Evolutionary conservation across 2,113 vertebrate genomes (phyloP), one percentile per base, ranked within the genome.

Genomic region (Thryonomys swinderianus): DNA sequence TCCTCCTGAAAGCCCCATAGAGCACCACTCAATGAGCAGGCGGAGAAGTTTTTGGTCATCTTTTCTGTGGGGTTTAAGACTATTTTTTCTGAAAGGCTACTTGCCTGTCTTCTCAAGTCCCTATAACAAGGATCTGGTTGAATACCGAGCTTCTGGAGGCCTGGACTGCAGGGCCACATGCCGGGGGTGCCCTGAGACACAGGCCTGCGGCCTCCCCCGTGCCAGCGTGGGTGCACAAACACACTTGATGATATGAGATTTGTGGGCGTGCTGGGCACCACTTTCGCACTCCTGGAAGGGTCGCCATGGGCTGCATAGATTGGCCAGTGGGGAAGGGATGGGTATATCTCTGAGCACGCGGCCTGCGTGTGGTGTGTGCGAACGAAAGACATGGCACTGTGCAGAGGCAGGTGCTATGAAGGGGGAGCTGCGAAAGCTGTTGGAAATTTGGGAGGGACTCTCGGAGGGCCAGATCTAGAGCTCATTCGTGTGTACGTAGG

Each of bases 31-130:
- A 59, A 2, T 84, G 95, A 94, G 85, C 91, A 89, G 89, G 78
- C 74, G 27, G 21, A 25, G 57, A 34, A 74, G 45, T 42, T 85
- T 95, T 91, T 96, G 74, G 74, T 83, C 85, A 81, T 92, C 87
- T 74, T 93, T 86, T 97, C 74, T 90, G 53, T 18, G 86, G 62
- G 53, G 79, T 84, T 96, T 94, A 96, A 95, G 96, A 95, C 96
- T 92, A 95, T n/a, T 73, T 55, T 91, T 95, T 95, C n/a, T 93
- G 96, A 96, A 98, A 42, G 18, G 93, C 51, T 91, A 21, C 90
- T 96, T 95, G 20, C 94, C 94, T 97, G 5, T 48, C 78, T 89
- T 86, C 67, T 48, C 57, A 45, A 59, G 80, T 61, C 62, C 27
- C 79, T 51, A 74, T 95, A 30, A 55, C 64, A 87, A 23, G 27